Conservation (phyloP, 2,113 vertebrate genomes). For the Rhinopithecus roxellana region DNA sequence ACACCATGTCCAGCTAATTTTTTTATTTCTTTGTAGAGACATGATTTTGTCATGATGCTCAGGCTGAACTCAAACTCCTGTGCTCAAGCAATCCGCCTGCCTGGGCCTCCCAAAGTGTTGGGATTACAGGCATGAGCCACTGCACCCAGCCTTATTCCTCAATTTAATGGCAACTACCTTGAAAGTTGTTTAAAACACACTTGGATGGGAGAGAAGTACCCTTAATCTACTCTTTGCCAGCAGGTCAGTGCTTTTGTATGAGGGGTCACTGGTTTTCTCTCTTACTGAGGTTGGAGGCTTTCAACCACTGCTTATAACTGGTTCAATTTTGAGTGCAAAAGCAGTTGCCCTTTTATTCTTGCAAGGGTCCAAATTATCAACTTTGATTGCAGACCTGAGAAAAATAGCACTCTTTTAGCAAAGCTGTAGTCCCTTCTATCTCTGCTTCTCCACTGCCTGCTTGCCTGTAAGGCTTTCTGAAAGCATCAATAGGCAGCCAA, state of each 20-base stretch:
- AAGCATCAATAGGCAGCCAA: not conserved
- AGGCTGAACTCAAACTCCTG: no score
- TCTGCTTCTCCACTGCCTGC: not conserved
- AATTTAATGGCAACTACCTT: not conserved
- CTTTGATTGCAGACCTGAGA: not conserved
- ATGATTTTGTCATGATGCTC: no score
- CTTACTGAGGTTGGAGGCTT: not conserved
- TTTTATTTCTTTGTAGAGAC: no score
- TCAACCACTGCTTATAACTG: constrained; percentile 5
- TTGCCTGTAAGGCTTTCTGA: not conserved
- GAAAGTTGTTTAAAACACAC: constrained; percentile 11
- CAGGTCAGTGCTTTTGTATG: not conserved
- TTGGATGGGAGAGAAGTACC: not conserved
- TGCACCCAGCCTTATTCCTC: not conserved
- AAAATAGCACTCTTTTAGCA: not conserved
- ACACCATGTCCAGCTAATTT: no score
- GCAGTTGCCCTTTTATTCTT: not conserved
- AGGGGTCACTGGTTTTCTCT: not conserved
- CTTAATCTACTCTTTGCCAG: not conserved
- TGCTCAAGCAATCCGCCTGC: no score
- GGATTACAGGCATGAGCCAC: no score
- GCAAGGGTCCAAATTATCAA: not conserved
- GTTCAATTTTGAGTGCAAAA: not conserved
- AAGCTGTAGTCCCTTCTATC: not conserved
- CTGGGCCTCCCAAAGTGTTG: no score